These are phyloP conservation scores for Toxotes chatareus DNA, from an alignment of 2,113 vertebrate genomes.

Conservation along the genomic window DNA sequence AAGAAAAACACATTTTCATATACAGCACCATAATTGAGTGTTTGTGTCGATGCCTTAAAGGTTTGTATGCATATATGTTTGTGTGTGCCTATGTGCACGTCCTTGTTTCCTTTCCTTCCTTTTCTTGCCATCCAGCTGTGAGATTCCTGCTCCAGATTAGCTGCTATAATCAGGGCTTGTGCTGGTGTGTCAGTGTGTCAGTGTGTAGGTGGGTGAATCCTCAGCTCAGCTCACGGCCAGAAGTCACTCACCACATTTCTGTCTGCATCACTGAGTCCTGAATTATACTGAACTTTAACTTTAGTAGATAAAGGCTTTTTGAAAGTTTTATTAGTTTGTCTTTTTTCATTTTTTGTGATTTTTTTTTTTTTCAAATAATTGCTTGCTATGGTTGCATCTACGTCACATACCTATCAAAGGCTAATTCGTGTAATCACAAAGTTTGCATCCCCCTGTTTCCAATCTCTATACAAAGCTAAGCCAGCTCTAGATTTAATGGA, in stretches of 20 bases:
- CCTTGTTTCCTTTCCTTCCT: conserved; percentile 49
- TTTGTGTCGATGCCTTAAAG: not conserved
- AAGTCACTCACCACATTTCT: conserved; percentile 6
- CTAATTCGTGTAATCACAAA: not conserved
- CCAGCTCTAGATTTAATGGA: not conserved
- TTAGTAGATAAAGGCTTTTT: not conserved
- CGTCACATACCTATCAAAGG: not conserved
- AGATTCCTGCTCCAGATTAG: conserved; percentile 63
- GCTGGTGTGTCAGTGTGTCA: conserved; percentile 56
- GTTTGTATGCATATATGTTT: not conserved
- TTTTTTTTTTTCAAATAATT: too few species aligned
- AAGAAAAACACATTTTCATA: not conserved
- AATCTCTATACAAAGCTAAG: not conserved
- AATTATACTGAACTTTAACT: not conserved
- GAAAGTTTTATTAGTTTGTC: not conserved
- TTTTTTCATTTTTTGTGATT: not conserved
- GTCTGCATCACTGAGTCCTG: not conserved
- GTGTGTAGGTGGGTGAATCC: conserved; percentile 51
- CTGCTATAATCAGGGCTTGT: conserved; percentile 31
- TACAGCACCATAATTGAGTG: not conserved
- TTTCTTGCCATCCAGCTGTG: conserved; percentile 52
- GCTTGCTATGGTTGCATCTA: too few species aligned
- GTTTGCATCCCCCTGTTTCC: not conserved
- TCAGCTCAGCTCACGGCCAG: conserved; percentile 30
- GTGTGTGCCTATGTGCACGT: conserved; percentile 13